A percentile compares a stretch with the other conserved stretches of the same genome.
Evolutionary conservation across 1,140 invertebrate species (phyloP).

Genomic region (Bradysia coprophila): DNA sequence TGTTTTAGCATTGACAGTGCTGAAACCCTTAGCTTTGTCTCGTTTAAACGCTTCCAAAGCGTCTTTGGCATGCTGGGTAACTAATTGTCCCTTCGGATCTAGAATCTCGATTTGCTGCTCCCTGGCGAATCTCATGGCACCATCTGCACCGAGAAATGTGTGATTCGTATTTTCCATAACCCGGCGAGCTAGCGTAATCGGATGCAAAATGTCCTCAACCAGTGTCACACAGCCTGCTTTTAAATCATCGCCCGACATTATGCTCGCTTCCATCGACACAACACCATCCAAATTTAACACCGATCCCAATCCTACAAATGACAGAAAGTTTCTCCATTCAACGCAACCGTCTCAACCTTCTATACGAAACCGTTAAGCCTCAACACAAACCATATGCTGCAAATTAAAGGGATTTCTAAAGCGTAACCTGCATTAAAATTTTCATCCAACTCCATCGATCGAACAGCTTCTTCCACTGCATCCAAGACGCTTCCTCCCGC

Average conservation of each 20-base stretch:
- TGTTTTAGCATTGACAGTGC: conserved; percentile 24
- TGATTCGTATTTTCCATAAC: conserved; percentile 50
- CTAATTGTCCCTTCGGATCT: conserved; percentile 31
- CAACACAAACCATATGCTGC: too few species aligned
- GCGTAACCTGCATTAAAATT: conserved; percentile 50
- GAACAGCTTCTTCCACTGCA: conserved; percentile 61
- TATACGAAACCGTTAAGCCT: too few species aligned
- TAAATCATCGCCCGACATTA: conserved; percentile 48
- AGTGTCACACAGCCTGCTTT: conserved; percentile 33
- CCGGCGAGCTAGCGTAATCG: conserved; percentile 40
- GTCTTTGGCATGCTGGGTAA: conserved; percentile 40
- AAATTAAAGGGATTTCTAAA: too few species aligned
- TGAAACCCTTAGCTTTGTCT: conserved; percentile 20
- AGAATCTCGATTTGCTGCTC: conserved; percentile 13
- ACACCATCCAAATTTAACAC: conserved; percentile 42
- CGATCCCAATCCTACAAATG: conserved; percentile 37
- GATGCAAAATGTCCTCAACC: conserved; percentile 44
- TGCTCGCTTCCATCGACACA: conserved; percentile 60
- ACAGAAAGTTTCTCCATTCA: too few species aligned
- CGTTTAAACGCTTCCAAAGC: conserved; percentile 34
- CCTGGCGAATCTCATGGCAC: conserved; percentile 40
- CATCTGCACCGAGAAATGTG: conserved; percentile 37
- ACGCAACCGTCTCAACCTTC: too few species aligned
- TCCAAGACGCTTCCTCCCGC: conserved; percentile 38
- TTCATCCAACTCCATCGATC: conserved; percentile 57